Base-by-base conservation (phyloP, 2,888 invertebrate species). In the Eulithis prunata region DNA sequence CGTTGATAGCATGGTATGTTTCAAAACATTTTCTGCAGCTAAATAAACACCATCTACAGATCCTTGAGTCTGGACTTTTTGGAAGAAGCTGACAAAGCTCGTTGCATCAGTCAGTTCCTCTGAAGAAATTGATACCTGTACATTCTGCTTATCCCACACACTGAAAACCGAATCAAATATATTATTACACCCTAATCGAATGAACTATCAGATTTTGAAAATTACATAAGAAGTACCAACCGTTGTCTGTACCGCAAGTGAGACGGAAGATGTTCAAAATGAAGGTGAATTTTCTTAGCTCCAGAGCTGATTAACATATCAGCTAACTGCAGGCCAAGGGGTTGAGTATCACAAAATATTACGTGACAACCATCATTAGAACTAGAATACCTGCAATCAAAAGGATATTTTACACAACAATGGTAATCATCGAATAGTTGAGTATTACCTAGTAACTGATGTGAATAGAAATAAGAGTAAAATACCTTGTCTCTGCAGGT, bases 261-360 rank as follows among this genome's bases (percentile, higher is more conserved):
- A 7, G 66, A 21, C 11, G 77, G 64, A n/a, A 67, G 47, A 3
- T 66, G 64, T 3, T 71, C 41, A 43, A 71, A 69, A 61, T 82
- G 77, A 1, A 86, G 7, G 14, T 75, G 64, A 10, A 87, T 58
- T 47, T 80, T 83, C 51, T 57, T 83, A 3, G 82, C 85, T 1
- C 88, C 87, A 28, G 80, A 76, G 13, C 67, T 68, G 1, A 85
- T 72, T 2, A 88, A 70, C 63, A 71, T 77, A 5, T 84, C 80
- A 4, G 80, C 80, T n/a, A 84, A 59, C 43, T 80, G 78, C 7
- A 81, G 43, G 11, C 82, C 81, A 10, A 81, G 67, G 0, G 68
- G 55, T 38, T 80, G 75, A 4, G 77, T 73, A 21, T 85, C 82
- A 49, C 80, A 76, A 12, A 87, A 11, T 12, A 88, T 62, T 0